These are phyloP conservation scores for Drosophila glabriapex DNA, from an alignment of 2,888 invertebrate species.

Conservation along the genomic window DNA sequence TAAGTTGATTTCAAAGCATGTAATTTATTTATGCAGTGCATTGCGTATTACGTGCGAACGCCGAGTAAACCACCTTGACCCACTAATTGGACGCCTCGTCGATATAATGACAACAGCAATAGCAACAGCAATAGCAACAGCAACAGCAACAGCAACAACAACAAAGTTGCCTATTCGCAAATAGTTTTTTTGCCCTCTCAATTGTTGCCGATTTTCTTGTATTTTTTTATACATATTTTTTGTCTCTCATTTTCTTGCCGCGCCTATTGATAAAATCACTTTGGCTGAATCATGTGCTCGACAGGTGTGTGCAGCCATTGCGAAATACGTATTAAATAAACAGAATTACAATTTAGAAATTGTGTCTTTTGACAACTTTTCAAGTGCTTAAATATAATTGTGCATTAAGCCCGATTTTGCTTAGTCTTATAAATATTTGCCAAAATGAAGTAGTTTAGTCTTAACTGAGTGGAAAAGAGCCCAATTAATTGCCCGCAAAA, in stretches of 20 bases:
- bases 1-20: slow-evolving; percentile 46
- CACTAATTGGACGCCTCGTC: slow-evolving; percentile 72
- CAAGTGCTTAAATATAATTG: neutral
- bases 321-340: slow-evolving; percentile 2
- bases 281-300: slow-evolving; percentile 28
- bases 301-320: slow-evolving; percentile 26
- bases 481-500: neutral
- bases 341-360: neutral
- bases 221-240: neutral
- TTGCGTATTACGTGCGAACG: slow-evolving; percentile 56
- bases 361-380: neutral
- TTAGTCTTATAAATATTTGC: neutral
- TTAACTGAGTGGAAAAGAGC: neutral
- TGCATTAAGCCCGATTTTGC: neutral
- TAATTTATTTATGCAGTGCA: slow-evolving; percentile 65
- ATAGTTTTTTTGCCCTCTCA: slow-evolving; percentile 28
- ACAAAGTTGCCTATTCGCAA: slow-evolving; percentile 17
- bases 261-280: slow-evolving; percentile 22
- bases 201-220: neutral
- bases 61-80: slow-evolving; percentile 78
- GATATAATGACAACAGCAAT: slow-evolving; percentile 8
- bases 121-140: neutral
- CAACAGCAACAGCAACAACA: neutral
- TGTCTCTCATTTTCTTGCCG: slow-evolving; percentile 20
- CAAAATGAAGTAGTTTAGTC: neutral